Evolutionary conservation across 1,140 invertebrate genomes (phyloP).

Genomic region (Drosophila nannoptera): DNA sequence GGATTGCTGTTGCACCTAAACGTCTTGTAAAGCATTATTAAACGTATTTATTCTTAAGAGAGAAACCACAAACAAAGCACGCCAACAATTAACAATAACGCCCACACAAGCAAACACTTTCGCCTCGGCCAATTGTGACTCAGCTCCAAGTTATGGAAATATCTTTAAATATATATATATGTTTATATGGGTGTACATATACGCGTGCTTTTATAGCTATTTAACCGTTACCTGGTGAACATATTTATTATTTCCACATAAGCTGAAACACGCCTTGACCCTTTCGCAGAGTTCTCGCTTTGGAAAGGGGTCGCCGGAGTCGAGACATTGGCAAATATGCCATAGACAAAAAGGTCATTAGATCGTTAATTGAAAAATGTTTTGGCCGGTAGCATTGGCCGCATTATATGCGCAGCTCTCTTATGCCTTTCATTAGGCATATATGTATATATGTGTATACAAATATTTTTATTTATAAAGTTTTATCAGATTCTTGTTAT

Average conservation of each 20-base stretch:
- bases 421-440: too few species aligned
- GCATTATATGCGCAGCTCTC: too few species aligned
- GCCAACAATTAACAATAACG: conserved; percentile 18
- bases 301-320: too few species aligned
- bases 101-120: conserved; percentile 23
- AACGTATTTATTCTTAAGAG: conserved; percentile 57
- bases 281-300: too few species aligned
- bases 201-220: too few species aligned
- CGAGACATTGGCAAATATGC: too few species aligned
- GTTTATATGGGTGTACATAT: too few species aligned
- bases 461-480: too few species aligned
- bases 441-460: too few species aligned
- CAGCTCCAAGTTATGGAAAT: background rate
- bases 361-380: background rate
- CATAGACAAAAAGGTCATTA: too few species aligned
- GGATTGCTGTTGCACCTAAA: conserved; percentile 47
- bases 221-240: background rate
- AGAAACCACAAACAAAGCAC: conserved; percentile 30
- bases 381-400: background rate
- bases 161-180: background rate
- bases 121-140: conserved; percentile 8
- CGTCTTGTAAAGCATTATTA: conserved; percentile 39
- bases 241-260: background rate
- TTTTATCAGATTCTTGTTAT: too few species aligned
- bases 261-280: too few species aligned